Conservation (phyloP, 2,888 invertebrate genomes). For the Cerastis rubricosa region DNA sequence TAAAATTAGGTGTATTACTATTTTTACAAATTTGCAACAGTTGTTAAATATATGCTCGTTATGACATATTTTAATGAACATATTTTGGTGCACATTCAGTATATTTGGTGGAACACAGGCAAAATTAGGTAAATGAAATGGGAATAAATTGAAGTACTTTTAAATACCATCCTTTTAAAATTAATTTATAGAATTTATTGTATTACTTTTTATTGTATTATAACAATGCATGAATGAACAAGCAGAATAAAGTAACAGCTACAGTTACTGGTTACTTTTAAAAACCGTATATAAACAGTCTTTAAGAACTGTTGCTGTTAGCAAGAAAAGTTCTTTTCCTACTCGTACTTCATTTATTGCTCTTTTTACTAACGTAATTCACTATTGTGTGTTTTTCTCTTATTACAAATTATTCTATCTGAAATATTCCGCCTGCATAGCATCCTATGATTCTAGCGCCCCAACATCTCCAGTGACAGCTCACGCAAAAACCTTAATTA, state of each 20-base stretch:
- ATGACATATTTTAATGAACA: too few species aligned
- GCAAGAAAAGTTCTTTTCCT: neutral
- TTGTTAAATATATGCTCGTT: too few species aligned
- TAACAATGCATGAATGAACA: neutral
- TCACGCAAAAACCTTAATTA: constrained; percentile 48
- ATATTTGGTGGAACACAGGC: too few species aligned
- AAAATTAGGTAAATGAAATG: too few species aligned
- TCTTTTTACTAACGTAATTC: neutral
- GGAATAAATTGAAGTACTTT: too few species aligned
- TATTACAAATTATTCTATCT: neutral
- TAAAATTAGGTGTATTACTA: too few species aligned
- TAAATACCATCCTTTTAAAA: neutral
- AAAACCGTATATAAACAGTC: neutral
- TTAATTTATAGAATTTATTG: neutral
- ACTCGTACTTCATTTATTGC: neutral
- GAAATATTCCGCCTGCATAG: neutral
- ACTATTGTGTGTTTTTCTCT: neutral
- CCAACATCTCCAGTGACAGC: constrained; percentile 31
- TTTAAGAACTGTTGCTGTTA: neutral
- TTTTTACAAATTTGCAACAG: too few species aligned
- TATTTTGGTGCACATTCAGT: too few species aligned
- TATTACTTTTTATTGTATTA: neutral
- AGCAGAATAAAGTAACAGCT: neutral
- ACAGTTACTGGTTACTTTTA: neutral
- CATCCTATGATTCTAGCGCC: constrained; percentile 10